A percentile compares a stretch with the other conserved stretches of the same genome.
Conservation (phyloP, 2,888 invertebrate species). For the Torymus tubicola region DNA sequence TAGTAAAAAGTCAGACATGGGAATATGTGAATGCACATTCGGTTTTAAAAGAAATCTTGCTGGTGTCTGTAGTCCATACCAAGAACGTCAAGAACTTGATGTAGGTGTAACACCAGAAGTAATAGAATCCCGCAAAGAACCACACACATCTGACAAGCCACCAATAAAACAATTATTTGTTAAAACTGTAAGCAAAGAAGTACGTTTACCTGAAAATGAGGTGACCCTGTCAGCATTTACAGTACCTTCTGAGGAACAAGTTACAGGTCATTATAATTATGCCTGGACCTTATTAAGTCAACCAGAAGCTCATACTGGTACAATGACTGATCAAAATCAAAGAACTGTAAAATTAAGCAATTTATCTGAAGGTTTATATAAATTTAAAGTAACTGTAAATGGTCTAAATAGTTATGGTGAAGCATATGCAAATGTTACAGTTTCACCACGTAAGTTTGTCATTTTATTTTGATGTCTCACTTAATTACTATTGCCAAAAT, state of each 20-base stretch:
- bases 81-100: constrained; percentile 61
- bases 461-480: not conserved
- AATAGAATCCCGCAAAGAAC: constrained; percentile 60
- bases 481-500: constrained; percentile 2
- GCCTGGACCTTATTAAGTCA: constrained; percentile 92
- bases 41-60: constrained; percentile 79
- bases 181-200: constrained; percentile 86
- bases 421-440: constrained; percentile 92
- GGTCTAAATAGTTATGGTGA: constrained; percentile 87
- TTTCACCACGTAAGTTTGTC: constrained; percentile 82
- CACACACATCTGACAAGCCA: constrained; percentile 75
- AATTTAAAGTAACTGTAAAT: constrained; percentile 91
- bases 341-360: constrained; percentile 89
- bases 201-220: constrained; percentile 89
- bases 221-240: constrained; percentile 90
- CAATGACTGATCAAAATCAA: constrained; percentile 90
- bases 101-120: constrained; percentile 63
- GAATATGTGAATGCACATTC: constrained; percentile 84
- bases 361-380: constrained; percentile 91
- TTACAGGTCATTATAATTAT: constrained; percentile 88
- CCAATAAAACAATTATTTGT: constrained; percentile 84
- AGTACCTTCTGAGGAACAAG: constrained; percentile 86
- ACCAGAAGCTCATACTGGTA: constrained; percentile 86
- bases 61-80: constrained; percentile 66
- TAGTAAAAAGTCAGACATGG: constrained; percentile 80